Conservation (phyloP, 1,140 invertebrate genomes). For the Drosophila lacertosa region DNA sequence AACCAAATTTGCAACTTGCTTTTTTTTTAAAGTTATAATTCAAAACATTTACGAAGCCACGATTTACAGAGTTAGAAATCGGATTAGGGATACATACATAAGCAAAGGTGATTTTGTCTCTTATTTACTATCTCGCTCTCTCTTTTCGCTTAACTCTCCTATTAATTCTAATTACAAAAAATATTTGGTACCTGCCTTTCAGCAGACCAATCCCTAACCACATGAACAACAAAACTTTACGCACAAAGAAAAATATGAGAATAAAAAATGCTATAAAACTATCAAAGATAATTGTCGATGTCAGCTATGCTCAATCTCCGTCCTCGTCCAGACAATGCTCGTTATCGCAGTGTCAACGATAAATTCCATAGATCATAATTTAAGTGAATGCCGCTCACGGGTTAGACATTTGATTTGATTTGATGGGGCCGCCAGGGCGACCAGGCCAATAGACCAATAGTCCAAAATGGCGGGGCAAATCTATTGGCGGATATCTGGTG, state of each 20-base stretch:
- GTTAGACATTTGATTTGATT: conserved; percentile 47
- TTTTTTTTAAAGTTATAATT: conserved; percentile 6
- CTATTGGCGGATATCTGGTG: conserved; percentile 27
- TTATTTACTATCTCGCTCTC: background rate
- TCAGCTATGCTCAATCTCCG: conserved; percentile 34
- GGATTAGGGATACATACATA: too few relatives aligned
- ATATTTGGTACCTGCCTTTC: background rate
- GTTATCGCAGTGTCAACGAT: conserved; percentile 69
- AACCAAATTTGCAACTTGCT: background rate
- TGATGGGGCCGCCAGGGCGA: conserved; percentile 37
- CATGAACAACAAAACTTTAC: conserved; percentile 14
- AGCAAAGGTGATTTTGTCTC: background rate
- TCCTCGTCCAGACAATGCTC: conserved; percentile 58
- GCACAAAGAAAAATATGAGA: conserved; percentile 7
- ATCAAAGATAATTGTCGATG: conserved; percentile 69
- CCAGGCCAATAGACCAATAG: background rate
- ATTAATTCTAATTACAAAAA: background rate
- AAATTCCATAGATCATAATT: conserved; percentile 73
- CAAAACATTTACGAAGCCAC: background rate
- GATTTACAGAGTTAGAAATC: background rate
- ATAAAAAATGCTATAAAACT: conserved; percentile 68
- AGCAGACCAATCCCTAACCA: conserved; percentile 2
- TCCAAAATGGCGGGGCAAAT: conserved; percentile 9
- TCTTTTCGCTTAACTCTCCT: background rate
- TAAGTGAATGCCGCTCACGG: conserved; percentile 53